These are phyloP conservation scores for Sphaerodactylus townsendi DNA, from an alignment of 2,113 vertebrate genomes.

Conservation along the genomic window DNA sequence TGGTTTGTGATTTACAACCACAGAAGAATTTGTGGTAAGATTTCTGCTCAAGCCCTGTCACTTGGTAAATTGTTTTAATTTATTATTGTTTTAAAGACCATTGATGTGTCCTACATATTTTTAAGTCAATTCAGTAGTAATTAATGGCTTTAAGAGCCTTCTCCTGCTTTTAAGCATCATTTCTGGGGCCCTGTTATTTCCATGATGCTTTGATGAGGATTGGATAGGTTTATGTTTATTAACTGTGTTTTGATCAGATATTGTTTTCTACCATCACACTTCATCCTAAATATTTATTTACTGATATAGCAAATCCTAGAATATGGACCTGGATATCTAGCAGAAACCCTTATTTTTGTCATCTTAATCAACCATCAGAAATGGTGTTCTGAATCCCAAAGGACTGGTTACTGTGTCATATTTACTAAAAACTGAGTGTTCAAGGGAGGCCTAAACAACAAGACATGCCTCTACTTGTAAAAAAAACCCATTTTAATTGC, in stretches of 20 bases:
- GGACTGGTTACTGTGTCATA: background rate
- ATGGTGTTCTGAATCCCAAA: background rate
- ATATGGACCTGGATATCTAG: background rate
- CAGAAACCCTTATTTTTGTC: background rate
- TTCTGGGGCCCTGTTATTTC: background rate
- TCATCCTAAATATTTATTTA: background rate
- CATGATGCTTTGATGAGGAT: background rate
- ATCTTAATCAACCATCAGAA: background rate
- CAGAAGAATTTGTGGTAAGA: background rate
- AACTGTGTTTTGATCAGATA: background rate
- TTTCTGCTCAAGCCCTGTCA: slow-evolving; percentile 6
- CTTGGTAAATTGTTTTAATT: background rate
- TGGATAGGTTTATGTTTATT: background rate
- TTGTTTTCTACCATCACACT: background rate
- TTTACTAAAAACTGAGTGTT: background rate
- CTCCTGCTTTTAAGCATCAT: background rate
- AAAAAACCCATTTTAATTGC: background rate
- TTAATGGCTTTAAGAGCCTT: background rate
- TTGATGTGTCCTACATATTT: background rate
- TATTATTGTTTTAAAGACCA: slow-evolving; percentile 22
- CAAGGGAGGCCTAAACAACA: background rate
- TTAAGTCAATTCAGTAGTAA: background rate
- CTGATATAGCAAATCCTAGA: background rate
- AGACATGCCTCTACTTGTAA: background rate
- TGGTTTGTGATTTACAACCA: slow-evolving; percentile 3